These are phyloP conservation scores for Strix uralensis DNA, from an alignment of 2,113 vertebrate genomes.

Conservation along the genomic window DNA sequence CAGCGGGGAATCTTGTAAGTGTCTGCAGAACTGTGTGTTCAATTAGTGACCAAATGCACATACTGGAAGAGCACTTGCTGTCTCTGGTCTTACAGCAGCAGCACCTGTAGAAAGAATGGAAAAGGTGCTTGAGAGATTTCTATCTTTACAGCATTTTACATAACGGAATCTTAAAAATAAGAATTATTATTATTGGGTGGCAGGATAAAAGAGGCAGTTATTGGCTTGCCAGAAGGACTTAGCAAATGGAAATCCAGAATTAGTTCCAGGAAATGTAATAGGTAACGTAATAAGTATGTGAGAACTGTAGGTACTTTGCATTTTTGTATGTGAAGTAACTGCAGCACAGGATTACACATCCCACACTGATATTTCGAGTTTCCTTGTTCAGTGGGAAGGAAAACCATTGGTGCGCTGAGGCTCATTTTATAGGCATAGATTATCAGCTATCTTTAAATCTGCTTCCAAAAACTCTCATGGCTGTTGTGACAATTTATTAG, in stretches of 20 bases:
- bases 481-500: not conserved
- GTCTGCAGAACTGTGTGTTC: not conserved
- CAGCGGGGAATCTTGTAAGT: not conserved
- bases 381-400: constrained; percentile 10
- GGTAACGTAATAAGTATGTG: not conserved
- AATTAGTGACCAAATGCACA: not conserved
- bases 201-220: not conserved
- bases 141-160: not conserved
- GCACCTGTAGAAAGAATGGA: not conserved
- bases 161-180: not conserved
- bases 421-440: not conserved
- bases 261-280: constrained; percentile 18
- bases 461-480: not conserved
- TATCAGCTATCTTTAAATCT: not conserved
- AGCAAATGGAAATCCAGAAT: constrained; percentile 20
- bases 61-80: not conserved
- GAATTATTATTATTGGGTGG: not conserved
- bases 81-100: not conserved
- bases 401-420: not conserved
- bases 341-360: constrained; percentile 28
- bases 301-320: constrained; percentile 33
- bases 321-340: constrained; percentile 19
- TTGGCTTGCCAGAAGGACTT: not conserved
- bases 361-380: constrained; percentile 45
- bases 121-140: not conserved